A percentile compares a stretch with the other conserved stretches of the same genome.
Evolutionary conservation across 2,888 invertebrate species (phyloP).

Genomic region (Danaus chrysippus): DNA sequence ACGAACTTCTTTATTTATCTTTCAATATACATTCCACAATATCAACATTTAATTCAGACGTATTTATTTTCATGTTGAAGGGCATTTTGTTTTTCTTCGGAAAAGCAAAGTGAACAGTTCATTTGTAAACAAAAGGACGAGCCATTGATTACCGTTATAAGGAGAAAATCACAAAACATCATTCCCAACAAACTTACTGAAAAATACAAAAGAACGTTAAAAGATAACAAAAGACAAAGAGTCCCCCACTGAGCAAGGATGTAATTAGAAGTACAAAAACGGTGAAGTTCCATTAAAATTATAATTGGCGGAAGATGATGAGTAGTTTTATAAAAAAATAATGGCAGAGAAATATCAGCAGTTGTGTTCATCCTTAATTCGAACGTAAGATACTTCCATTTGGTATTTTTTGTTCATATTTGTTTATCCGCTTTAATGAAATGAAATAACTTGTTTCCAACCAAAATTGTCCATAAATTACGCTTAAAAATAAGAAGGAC

Average conservation of each 20-base stretch:
- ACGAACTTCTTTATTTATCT: neutral
- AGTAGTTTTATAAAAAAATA: neutral
- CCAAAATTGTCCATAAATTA: no score
- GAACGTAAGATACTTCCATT: no score
- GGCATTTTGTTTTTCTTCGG: neutral
- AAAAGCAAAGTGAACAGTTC: conserved; percentile 2
- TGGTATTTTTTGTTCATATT: no score
- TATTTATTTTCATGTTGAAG: neutral
- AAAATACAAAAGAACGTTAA: conserved; percentile 8
- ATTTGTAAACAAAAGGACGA: neutral
- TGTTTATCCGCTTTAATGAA: no score
- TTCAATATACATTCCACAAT: neutral
- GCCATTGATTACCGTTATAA: neutral
- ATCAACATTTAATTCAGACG: neutral
- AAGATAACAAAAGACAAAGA: conserved; percentile 28
- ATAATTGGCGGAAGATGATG: conserved; percentile 10
- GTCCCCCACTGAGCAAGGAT: conserved; percentile 21
- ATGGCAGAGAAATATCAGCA: no score
- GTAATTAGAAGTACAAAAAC: conserved; percentile 31
- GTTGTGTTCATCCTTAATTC: no score
- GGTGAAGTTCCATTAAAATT: conserved; percentile 6
- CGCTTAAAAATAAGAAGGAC: no score
- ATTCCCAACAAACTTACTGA: conserved; percentile 2
- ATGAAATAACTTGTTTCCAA: no score
- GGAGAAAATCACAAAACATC: conserved; percentile 1